Evolutionary conservation across 2,113 vertebrate species (phyloP), one percentile per base, ranked within the genome.

Genomic region (Gorsachius goisagi): DNA sequence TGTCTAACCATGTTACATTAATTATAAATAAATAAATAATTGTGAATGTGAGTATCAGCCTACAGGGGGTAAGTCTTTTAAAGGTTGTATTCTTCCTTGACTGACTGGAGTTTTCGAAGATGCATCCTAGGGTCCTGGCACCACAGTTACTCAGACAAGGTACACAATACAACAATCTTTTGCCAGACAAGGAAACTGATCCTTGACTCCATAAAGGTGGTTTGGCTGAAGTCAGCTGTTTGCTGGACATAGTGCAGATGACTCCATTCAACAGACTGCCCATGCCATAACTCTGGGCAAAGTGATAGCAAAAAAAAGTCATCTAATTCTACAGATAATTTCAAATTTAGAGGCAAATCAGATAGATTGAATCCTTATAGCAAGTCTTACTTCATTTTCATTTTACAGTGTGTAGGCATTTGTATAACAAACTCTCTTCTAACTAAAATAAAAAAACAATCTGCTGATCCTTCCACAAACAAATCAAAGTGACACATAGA

Each of bases 401-500:
- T 52, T 39, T 62, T 68, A 27, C 66, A 87, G 5, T 55, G 27
- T 52, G 18, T 60, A 96, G 67, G n/a, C 62, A 24, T 74, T 53
- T 49, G 28, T 47, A 62, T 22, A 56, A 64, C 75, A 87, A 44
- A 15, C 32, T 88, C 37, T 86, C 50, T 95, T 93, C 35, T 86
- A 90, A 73, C 27, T 83, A 33, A 33, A 52, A 41, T 41, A 35
- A 67, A 69, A 50, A 76, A 24, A 60, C 60, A 37, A 97, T 93
- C 69, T 95, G 85, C 91, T 96, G 87, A 93, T 93, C 75, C 91
- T 96, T 96, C 68, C 62, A 91, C 62, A 97, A 83, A 78, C 67
- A 97, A 97, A 95, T 94, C 72, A 85, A 81, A 85, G 63, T 85
- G 77, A 97, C 95, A 97, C 96, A 97, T 75, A 95, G 89, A 64